Evolutionary conservation across 2,113 vertebrate genomes (phyloP).

Genomic region (Chascanopsetta lugubris): DNA sequence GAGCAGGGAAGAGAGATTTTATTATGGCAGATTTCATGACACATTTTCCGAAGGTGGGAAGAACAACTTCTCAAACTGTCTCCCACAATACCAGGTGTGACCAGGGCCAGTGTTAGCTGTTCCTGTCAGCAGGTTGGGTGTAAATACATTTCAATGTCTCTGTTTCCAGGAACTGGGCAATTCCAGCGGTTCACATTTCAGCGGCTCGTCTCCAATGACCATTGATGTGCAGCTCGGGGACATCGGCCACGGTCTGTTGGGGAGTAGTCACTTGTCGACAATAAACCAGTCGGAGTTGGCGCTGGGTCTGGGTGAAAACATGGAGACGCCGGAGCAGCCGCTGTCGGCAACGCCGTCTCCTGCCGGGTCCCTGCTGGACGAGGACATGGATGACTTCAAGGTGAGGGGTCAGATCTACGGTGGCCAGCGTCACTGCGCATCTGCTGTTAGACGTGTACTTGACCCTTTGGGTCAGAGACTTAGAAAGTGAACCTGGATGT

Average conservation of each 20-base stretch:
- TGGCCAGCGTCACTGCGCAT: not conserved
- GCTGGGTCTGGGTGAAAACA: slow-evolving; percentile 83
- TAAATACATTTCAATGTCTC: not conserved
- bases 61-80: too few relatives aligned
- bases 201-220: slow-evolving; percentile 88
- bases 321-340: slow-evolving; percentile 84
- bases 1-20: not conserved
- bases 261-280: slow-evolving; percentile 85
- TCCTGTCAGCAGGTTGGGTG: not conserved
- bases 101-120: not conserved
- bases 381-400: slow-evolving; percentile 90
- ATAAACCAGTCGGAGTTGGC: slow-evolving; percentile 91
- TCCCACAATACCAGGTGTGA: not conserved
- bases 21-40: too few relatives aligned
- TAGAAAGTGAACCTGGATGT: too few relatives aligned
- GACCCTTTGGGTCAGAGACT: too few relatives aligned
- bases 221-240: slow-evolving; percentile 89
- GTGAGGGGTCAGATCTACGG: slow-evolving; percentile 54
- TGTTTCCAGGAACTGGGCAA: slow-evolving; percentile 89
- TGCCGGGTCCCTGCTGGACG: slow-evolving; percentile 87
- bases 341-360: slow-evolving; percentile 87
- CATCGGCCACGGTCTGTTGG: slow-evolving; percentile 84
- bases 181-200: slow-evolving; percentile 87
- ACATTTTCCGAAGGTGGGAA: too few relatives aligned
- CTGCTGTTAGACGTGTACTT: not conserved